Percentiles rank a stretch among this genome's conserved stretches.
phyloP scores from a whole-genome alignment of 2,888 invertebrate genomes.

The Scaptomyza tumidula region DNA sequence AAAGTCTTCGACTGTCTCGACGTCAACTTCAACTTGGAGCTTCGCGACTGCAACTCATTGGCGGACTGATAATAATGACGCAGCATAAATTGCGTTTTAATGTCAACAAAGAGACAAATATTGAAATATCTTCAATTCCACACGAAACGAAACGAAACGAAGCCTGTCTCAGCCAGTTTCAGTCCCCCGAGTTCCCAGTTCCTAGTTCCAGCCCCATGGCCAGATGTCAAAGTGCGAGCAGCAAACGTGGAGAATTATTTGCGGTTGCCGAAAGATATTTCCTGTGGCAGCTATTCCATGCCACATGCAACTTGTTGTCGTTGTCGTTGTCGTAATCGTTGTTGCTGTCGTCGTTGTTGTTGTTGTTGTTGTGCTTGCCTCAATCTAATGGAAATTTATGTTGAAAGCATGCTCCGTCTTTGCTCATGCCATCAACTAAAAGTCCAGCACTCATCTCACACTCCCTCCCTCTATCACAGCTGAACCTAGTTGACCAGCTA shows the following conservation, averaged over 20 bases:
- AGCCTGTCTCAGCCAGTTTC: slow-evolving; percentile 3
- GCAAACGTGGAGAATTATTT: slow-evolving; percentile 78
- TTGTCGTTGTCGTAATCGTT: slow-evolving; percentile 23
- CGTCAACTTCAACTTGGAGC: slow-evolving; percentile 19
- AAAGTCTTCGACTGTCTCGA: slow-evolving; percentile 8
- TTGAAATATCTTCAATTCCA: slow-evolving; percentile 64
- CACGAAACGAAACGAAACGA: not conserved
- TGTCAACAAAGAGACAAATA: slow-evolving; percentile 79
- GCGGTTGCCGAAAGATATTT: slow-evolving; percentile 78
- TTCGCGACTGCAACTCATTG: slow-evolving; percentile 32
- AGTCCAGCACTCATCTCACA: slow-evolving; percentile 29
- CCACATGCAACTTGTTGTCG: slow-evolving; percentile 70
- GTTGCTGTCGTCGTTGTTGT: no score
- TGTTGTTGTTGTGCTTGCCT: slow-evolving; percentile 32
- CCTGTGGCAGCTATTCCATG: slow-evolving; percentile 72
- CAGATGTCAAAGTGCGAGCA: slow-evolving; percentile 78
- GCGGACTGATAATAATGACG: slow-evolving; percentile 69
- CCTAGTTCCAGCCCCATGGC: slow-evolving; percentile 24
- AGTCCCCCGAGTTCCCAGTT: slow-evolving; percentile 5
- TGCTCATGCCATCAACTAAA: slow-evolving; percentile 44
- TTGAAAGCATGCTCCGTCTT: slow-evolving; percentile 73
- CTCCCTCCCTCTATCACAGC: slow-evolving; percentile 2
- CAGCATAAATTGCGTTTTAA: slow-evolving; percentile 79
- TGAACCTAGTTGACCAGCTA: slow-evolving; percentile 57
- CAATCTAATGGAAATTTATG: slow-evolving; percentile 79